A percentile compares a stretch with the other conserved stretches of the same genome.
These are phyloP conservation scores for Hirtodrosophila duncani DNA, from an alignment of 2,888 invertebrate genomes.

Conservation along the genomic window DNA sequence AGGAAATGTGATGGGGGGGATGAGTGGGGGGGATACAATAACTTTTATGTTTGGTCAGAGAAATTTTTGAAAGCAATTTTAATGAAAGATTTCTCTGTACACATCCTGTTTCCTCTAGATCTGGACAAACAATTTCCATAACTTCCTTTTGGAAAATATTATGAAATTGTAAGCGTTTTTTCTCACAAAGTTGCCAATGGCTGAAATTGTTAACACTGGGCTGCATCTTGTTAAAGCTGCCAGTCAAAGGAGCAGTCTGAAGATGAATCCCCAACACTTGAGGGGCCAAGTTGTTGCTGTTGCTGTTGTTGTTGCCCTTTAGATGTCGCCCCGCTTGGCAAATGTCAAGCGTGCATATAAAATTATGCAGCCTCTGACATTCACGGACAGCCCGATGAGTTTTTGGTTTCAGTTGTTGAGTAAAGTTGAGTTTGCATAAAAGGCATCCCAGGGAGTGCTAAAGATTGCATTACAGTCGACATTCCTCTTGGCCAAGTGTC, in stretches of 20 bases:
- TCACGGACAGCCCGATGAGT: conserved; percentile 6
- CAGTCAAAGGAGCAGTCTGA: no score
- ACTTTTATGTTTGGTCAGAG: no score
- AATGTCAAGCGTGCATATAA: conserved; percentile 43
- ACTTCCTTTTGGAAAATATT: neutral
- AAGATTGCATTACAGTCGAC: no score
- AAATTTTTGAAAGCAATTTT: no score
- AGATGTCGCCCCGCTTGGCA: conserved; percentile 34
- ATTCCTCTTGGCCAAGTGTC: no score
- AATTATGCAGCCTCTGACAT: conserved; percentile 16
- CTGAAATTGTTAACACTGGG: neutral
- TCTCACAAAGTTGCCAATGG: neutral
- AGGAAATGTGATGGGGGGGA: no score
- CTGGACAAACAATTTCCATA: neutral
- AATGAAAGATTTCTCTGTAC: no score
- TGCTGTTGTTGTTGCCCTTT: conserved; percentile 36
- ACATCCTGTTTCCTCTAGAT: neutral
- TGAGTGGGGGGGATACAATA: no score
- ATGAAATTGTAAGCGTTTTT: neutral
- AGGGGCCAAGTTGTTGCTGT: conserved; percentile 1
- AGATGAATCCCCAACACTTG: no score
- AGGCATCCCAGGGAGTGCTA: no score
- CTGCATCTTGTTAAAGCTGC: no score
- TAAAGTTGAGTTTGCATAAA: neutral
- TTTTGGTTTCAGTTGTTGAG: conserved; percentile 10